Base-by-base conservation (phyloP, 1,140 invertebrate species). In the Drosophila sechellia region DNA sequence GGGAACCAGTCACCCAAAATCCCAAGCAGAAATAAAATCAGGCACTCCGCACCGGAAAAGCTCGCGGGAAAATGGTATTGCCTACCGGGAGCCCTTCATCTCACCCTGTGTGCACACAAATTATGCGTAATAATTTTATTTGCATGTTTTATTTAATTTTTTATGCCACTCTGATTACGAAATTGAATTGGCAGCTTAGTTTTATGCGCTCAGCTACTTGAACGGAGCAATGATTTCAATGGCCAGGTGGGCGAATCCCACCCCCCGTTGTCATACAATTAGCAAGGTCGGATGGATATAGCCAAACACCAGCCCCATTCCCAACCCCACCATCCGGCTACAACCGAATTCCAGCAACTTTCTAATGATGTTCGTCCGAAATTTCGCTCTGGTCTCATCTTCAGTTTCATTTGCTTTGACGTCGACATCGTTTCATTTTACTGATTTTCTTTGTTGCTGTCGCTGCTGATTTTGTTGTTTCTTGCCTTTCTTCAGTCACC, bases 81-180 rank as follows among this genome's bases (percentile, higher is more conserved):
- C 52, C 56, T 54, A 12, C 22, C 63, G 31, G 31, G 25, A 1
- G 31, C 42, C 42, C 64, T 48, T 59, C 54, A 34, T 39, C 42
- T 4, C 17, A 20, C 8, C 40, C 35, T 55, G 60, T 55, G 60
- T 65, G 83, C 75, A 77, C 79, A 89, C 83, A 87, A 87, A 87
- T 89, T 83, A 87, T 69, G 84, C 84, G 84, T 87, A 84, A 87
- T 87, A 87, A 87, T 87, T 87, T 87, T 87, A 87, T 87, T 87
- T 87, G 84, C 84, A 89, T 89, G 84, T 87, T 87, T 87, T 87
- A 87, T 87, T 87, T 87, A 87, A 87, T 87, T 87, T 87, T 87
- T 87, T 84, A 87, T 87, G 84, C 84, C 84, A 84, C 84, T 89
- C 84, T 87, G 84, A 87, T 87, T 87, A 79, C 84, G 66, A 87